Percentiles rank a stretch among this genome's conserved stretches.
These are phyloP conservation scores for Zosterops hypoxanthus DNA, from an alignment of 2,113 vertebrate genomes.

Conservation along the genomic window DNA sequence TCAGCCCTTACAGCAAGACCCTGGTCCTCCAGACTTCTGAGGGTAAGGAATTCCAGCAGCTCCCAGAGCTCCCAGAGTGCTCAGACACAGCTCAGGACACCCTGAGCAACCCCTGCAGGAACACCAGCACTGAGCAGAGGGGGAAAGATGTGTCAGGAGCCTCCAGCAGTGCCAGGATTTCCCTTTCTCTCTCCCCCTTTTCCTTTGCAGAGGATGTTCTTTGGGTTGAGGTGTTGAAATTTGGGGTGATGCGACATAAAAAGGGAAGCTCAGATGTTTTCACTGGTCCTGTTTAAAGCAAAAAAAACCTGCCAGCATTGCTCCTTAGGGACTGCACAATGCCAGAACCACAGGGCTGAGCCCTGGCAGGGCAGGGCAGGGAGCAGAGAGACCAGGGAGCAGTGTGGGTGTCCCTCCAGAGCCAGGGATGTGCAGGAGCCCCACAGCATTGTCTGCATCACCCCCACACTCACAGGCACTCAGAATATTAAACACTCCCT, in stretches of 20 bases:
- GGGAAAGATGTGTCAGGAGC: not conserved
- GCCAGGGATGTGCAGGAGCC: not conserved
- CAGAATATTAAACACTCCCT: not conserved
- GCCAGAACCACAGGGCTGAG: not conserved
- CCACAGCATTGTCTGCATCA: not conserved
- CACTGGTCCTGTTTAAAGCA: not conserved
- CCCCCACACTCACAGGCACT: not conserved
- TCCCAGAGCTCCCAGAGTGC: not conserved
- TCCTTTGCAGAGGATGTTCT: not conserved
- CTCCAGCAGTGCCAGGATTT: not conserved
- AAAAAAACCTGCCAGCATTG: accelerated
- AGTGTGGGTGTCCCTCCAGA: not conserved
- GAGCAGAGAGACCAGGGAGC: not conserved
- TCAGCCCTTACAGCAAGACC: slow-evolving; percentile 98
- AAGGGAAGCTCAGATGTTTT: not conserved
- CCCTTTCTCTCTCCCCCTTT: not conserved
- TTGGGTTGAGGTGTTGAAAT: not conserved
- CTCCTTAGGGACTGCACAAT: not conserved
- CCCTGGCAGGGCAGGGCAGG: not conserved
- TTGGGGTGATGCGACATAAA: accelerated
- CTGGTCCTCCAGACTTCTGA: slow-evolving; percentile 96
- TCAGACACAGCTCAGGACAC: not conserved
- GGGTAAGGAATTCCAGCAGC: slow-evolving; percentile 79
- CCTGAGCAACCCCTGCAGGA: not conserved
- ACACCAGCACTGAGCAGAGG: not conserved